phyloP scores from a whole-genome alignment of 2,113 vertebrate genomes.

The Numida meleagris region DNA sequence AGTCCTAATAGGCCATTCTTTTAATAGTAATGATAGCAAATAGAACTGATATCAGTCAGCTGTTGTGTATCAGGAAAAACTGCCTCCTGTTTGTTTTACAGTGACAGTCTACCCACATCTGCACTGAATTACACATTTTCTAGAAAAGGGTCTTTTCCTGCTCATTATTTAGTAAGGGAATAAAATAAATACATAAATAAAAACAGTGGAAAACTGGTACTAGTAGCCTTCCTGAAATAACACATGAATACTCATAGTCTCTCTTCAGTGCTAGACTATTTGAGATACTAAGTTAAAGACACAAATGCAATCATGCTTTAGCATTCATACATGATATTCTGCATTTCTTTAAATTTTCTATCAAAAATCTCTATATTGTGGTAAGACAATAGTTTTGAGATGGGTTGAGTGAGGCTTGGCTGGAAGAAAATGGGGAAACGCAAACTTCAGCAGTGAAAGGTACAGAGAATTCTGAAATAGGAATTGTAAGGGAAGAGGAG shows the following conservation, averaged over 20 bases:
- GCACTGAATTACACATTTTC: constrained; percentile 31
- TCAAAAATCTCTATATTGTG: background rate
- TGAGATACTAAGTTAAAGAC: background rate
- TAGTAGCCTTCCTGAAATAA: background rate
- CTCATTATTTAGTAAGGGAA: background rate
- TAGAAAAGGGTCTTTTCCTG: background rate
- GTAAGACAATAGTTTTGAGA: background rate
- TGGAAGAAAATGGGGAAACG: background rate
- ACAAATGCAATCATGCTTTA: background rate
- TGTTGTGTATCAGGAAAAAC: constrained; percentile 47
- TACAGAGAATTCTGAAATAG: background rate
- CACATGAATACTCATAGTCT: background rate
- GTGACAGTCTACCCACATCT: background rate
- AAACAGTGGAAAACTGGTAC: background rate
- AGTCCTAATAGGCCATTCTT: constrained; percentile 59
- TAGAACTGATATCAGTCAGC: constrained; percentile 30
- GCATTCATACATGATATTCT: background rate
- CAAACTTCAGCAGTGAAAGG: background rate
- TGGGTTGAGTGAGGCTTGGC: background rate
- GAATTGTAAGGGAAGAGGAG: background rate
- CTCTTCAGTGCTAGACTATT: background rate
- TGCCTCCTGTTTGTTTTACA: constrained; percentile 43
- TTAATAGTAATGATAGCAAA: constrained; percentile 48
- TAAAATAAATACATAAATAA: background rate
- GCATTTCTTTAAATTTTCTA: background rate